Evolutionary conservation across 2,888 invertebrate species (phyloP).

Genomic region (Ormyrus labotus): DNA sequence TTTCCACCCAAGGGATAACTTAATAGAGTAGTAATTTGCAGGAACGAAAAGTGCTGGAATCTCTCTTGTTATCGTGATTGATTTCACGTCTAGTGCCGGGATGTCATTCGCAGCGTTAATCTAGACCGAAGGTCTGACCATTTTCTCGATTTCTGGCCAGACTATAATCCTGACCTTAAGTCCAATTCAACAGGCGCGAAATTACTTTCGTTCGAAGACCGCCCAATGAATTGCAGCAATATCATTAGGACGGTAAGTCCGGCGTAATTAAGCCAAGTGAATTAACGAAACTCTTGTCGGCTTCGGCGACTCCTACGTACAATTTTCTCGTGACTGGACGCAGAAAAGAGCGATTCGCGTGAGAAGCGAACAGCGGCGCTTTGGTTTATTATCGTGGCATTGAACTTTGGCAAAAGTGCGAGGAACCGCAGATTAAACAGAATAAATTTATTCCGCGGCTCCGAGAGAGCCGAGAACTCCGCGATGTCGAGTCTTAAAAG

Average conservation of each 20-base stretch:
- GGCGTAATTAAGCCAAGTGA: no score
- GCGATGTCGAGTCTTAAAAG: background rate
- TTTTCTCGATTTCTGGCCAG: no score
- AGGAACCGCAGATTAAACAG: background rate
- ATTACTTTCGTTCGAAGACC: no score
- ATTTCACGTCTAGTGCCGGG: constrained; percentile 26
- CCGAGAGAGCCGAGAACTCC: background rate
- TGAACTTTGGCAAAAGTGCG: constrained; percentile 10
- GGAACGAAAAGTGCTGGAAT: background rate
- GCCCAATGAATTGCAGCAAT: constrained; percentile 3
- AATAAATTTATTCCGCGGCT: background rate
- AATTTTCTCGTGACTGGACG: background rate
- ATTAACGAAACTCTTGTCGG: no score
- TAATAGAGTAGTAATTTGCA: constrained; percentile 20
- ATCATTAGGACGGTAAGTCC: background rate
- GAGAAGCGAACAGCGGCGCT: background rate
- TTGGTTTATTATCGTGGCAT: constrained; percentile 1
- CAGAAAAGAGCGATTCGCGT: background rate
- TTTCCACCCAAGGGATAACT: background rate
- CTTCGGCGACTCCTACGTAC: background rate
- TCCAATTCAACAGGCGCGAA: constrained; percentile 1
- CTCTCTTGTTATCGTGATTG: constrained; percentile 26
- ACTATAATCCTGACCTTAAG: no score
- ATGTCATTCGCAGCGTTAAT: constrained; percentile 16
- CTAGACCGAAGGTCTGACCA: background rate